These are phyloP conservation scores for Saccopteryx leptura DNA, from an alignment of 2,113 vertebrate species.

Conservation along the genomic window DNA sequence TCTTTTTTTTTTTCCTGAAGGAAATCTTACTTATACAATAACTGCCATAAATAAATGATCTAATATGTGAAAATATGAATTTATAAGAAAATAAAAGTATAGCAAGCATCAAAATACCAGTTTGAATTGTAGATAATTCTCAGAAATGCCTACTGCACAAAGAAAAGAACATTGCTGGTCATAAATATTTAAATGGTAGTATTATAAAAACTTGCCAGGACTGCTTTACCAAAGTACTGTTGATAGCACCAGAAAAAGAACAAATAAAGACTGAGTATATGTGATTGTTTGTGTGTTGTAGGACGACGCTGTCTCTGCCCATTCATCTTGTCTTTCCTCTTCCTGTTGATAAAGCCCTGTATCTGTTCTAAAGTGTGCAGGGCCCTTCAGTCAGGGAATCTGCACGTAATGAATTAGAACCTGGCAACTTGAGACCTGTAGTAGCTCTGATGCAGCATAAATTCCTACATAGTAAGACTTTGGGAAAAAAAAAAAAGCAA, in stretches of 20 bases:
- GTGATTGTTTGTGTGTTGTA: background rate
- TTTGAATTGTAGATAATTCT: conserved; percentile 28
- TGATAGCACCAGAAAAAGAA: background rate
- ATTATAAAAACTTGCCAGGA: background rate
- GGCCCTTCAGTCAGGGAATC: background rate
- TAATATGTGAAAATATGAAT: conserved; percentile 36
- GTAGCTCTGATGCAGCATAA: background rate
- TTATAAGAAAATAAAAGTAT: conserved; percentile 25
- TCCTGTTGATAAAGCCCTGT: background rate
- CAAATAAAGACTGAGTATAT: background rate
- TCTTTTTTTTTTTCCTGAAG: background rate
- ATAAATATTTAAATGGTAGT: background rate
- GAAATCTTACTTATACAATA: background rate
- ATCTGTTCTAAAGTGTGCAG: background rate
- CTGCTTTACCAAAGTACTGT: background rate
- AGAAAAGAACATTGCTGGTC: background rate
- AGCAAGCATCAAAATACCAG: background rate
- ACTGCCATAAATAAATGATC: background rate
- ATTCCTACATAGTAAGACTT: background rate
- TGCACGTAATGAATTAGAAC: background rate
- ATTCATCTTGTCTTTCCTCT: conserved; percentile 1
- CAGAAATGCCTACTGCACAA: background rate
- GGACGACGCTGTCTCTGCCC: background rate
- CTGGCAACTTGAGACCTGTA: background rate
- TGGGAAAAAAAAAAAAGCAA: background rate